Conservation (phyloP, 2,888 invertebrate species). For the Microplitis manilae region DNA sequence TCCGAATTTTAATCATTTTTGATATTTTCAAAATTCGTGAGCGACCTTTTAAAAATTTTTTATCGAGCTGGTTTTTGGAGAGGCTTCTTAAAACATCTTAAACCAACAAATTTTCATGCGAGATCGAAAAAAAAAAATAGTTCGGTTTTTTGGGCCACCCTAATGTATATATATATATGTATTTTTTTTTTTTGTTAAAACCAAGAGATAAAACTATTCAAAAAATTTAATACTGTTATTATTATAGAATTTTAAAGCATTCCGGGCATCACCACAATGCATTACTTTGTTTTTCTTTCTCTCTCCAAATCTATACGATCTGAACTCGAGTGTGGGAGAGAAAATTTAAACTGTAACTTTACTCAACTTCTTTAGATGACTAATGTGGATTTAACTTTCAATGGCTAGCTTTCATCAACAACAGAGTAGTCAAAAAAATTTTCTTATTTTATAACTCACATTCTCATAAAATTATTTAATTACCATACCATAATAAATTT, state of each 20-base stretch:
- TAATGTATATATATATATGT: no score
- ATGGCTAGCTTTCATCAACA: neutral
- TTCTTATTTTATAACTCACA: neutral
- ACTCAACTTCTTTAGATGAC: neutral
- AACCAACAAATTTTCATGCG: no score
- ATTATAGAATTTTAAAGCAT: slow-evolving; percentile 59
- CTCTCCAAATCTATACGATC: slow-evolving; percentile 6
- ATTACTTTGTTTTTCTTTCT: slow-evolving; percentile 48
- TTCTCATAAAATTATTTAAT: neutral
- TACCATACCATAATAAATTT: neutral
- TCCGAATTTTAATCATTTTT: no score
- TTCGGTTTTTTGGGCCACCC: no score
- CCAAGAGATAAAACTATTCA: slow-evolving; percentile 56
- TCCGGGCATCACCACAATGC: slow-evolving; percentile 53
- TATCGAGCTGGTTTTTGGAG: no score
- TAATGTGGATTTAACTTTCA: neutral
- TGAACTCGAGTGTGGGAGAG: slow-evolving; percentile 14
- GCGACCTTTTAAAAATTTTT: no score
- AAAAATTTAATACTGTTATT: slow-evolving; percentile 63
- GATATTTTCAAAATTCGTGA: no score
- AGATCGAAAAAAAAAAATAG: no score
- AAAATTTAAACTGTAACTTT: slow-evolving; percentile 11
- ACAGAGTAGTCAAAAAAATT: neutral
- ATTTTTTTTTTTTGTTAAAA: neutral
- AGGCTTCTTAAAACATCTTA: no score